phyloP scores from a whole-genome alignment of 64 coral and sea anemone species.

The Stichodactyla helianthus region DNA sequence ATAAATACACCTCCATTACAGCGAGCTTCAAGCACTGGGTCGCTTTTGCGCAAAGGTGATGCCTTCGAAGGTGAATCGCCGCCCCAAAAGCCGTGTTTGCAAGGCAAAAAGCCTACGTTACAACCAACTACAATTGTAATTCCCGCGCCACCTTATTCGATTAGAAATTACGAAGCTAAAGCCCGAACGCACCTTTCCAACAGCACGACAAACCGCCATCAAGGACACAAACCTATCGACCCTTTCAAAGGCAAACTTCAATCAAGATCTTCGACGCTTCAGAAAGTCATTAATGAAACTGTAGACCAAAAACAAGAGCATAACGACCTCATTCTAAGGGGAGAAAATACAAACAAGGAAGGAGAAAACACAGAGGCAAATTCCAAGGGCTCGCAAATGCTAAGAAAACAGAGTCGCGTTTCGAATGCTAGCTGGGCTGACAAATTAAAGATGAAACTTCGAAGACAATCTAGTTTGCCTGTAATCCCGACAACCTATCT shows the following conservation, averaged over 20 bases:
- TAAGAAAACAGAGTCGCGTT: conserved; percentile 48
- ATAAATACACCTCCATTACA: conserved; percentile 51
- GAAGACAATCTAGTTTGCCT: conserved; percentile 84
- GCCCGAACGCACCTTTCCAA: background rate
- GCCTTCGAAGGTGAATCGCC: conserved; percentile 31
- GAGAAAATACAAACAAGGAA: conserved; percentile 7
- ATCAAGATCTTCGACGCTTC: conserved; percentile 11
- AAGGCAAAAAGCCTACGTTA: conserved; percentile 29
- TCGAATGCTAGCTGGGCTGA: conserved; percentile 79
- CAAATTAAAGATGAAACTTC: conserved; percentile 65
- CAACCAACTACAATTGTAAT: conserved; percentile 73
- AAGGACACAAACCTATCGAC: conserved; percentile 7
- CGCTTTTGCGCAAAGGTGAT: conserved; percentile 59
- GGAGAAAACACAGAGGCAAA: background rate
- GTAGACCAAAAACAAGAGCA: background rate
- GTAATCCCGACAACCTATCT: conserved; percentile 98
- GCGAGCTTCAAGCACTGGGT: conserved; percentile 76
- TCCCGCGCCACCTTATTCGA: conserved; percentile 42
- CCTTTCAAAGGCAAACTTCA: conserved; percentile 44
- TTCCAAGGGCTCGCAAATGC: background rate
- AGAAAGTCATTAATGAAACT: background rate
- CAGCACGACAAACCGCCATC: background rate
- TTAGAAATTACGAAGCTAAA: background rate
- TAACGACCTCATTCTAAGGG: background rate
- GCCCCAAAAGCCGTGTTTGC: background rate